Evolutionary conservation across 2,888 invertebrate species (phyloP).

Genomic region (Tortrix viridana): DNA sequence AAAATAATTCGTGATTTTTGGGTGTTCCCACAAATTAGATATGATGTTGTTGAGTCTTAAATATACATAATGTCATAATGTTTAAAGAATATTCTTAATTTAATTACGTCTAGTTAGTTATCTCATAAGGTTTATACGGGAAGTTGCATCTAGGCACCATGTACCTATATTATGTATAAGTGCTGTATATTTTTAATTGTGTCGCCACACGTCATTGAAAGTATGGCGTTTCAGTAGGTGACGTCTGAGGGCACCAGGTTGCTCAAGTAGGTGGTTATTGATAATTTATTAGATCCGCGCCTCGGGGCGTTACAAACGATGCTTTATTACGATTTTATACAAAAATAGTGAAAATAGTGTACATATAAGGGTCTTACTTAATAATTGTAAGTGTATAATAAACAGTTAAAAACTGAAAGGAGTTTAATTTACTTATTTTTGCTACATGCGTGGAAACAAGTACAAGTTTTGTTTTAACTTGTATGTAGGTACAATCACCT

Average conservation of each 20-base stretch:
- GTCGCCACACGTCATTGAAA: not conserved
- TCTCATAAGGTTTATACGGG: not conserved
- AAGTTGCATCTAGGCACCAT: not conserved
- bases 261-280: slow-evolving; percentile 20
- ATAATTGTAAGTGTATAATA: slow-evolving; percentile 7
- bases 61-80: not conserved
- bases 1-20: too few relatives aligned
- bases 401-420: not conserved
- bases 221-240: not conserved
- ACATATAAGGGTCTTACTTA: slow-evolving; percentile 17
- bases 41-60: not conserved
- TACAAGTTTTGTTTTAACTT: too few relatives aligned
- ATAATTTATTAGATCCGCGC: slow-evolving; percentile 27
- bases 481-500: too few relatives aligned
- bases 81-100: slow-evolving; percentile 7
- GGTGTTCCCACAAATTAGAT: too few relatives aligned
- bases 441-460: too few relatives aligned
- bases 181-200: slow-evolving; percentile 1
- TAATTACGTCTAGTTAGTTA: not conserved
- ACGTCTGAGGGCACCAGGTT: not conserved
- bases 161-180: not conserved
- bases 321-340: slow-evolving; percentile 19
- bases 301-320: slow-evolving; percentile 2
- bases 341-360: slow-evolving; percentile 11
- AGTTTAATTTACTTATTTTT: not conserved